Evolutionary conservation across 1,140 invertebrate genomes (phyloP), one percentile per base, ranked within the genome.

Genomic region (Heliconius congener): DNA sequence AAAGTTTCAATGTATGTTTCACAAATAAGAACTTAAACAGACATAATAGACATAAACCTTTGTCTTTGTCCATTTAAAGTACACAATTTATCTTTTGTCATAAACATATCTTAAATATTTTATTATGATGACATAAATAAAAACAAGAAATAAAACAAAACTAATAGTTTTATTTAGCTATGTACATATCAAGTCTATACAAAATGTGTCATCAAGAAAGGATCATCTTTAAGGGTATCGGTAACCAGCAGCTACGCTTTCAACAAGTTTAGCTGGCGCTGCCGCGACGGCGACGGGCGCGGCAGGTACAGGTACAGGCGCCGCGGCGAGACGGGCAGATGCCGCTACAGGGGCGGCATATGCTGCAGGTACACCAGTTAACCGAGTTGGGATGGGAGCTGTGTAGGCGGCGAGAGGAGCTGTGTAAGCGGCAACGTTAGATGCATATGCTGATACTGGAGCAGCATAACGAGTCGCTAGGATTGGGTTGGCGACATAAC

Each of bases 131-230:
- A 19, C 1, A 57, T 30, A 23, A 57, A 60, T 60, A 30, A 66
- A 66, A 66, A 27, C 60, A 66, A 66, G 3, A 13, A 30, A 74
- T 80, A 27, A 83, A 82, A 82, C 76, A 86, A 89, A 52, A 90
- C 81, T 88, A 78, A 87, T 82, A 80, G 74, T 78, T 86, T 81
- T 87, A 84, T 83, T 84, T 79, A 82, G 74, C 82, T 91, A 90
- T 91, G 86, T 90, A 91, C 87, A 92, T 85, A 85, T 85, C 84
- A 90, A 91, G 90, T 91, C 90, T 91, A 90, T 87, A 78, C 50
- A 73, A 81, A 87, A 86, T 87, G 83, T 83, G 86, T 82, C 86
- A 82, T 84, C 79, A 82, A 87, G 76, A 78, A 57, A 71, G 78
- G 55, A 70, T 85, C 50, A 81, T 81, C 27, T 83, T 87, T 84